Percentiles rank a stretch among this genome's conserved stretches.
phyloP scores from a whole-genome alignment of 2,797 vertebrate genomes.

The Crax fasciolata region DNA sequence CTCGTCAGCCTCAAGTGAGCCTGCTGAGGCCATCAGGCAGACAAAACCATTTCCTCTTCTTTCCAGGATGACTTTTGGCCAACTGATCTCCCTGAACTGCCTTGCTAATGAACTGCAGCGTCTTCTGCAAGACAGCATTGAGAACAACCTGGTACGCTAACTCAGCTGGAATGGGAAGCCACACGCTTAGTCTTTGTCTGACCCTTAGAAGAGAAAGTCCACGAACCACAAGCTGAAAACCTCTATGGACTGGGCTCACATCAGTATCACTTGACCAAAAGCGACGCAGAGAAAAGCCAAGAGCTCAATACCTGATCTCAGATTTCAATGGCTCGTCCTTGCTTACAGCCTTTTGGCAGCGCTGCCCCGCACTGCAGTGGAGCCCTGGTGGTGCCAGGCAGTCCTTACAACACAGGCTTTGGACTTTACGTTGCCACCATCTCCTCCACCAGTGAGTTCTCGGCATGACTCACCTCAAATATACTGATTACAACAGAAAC shows the following conservation, averaged over 20 bases:
- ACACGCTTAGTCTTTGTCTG: neutral
- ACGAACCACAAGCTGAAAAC: neutral
- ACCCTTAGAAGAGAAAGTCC: neutral
- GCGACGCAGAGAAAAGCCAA: neutral
- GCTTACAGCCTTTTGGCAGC: neutral
- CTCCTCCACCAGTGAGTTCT: neutral
- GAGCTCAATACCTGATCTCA: neutral
- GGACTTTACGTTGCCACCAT: accelerated
- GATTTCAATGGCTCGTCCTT: neutral
- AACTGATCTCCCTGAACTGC: neutral
- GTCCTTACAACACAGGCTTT: neutral
- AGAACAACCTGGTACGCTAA: neutral
- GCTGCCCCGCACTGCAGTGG: accelerated
- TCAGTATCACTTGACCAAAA: neutral
- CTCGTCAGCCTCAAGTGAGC: neutral
- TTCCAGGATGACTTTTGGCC: neutral
- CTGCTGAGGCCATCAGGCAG: accelerated
- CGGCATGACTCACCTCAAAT: neutral
- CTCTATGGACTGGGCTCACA: neutral
- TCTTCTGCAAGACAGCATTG: neutral
- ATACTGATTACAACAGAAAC: neutral
- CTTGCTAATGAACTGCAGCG: neutral
- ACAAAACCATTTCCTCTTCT: neutral
- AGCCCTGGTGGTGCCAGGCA: neutral
- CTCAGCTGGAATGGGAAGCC: neutral